Base-by-base conservation (phyloP, 2,888 invertebrate species). In the Agrotis ipsilon region DNA sequence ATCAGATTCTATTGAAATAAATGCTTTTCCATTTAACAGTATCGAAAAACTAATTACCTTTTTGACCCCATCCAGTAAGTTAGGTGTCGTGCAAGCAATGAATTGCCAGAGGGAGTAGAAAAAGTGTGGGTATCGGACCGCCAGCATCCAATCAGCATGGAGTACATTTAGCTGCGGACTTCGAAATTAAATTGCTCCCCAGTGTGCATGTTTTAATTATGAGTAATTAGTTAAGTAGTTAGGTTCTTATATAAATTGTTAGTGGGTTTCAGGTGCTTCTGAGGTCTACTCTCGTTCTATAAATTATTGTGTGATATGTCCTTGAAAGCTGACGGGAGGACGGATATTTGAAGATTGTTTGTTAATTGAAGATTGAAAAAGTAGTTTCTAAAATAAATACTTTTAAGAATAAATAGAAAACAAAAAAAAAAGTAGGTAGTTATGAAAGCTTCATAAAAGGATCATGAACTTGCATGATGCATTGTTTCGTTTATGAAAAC, bases 21-120 rank as follows among this genome's bases (percentile, higher is more conserved):
- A 55, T 21, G 18, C 27, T 58, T 32, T 54, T 45, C 21, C 27
- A 57, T 49, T 45, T 24, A 55, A 52, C 73, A 55, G 54, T 82
- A 55, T 65, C 75, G 65, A 80, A 67, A 78, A 82, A 85, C 83
- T 83, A 84, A 88, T 87, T 86, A 81, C 68, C 72, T 79, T 76
- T 83, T 84, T 82, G 83, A 81, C 81, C 84, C 82, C 80, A 48
- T 80, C 70, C 70, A 80, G 78, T 84, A 85, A 87, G 84, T 86
- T 80, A 76, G 72, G 75, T 82, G 81, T 82, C 81, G 77, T 71
- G 77, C 65, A 80, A 80, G 76, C 75, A 82, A 81, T 84, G 72
- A 80, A 85, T 87, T 82, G 80, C 84, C 78, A 74, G 62, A 55
- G 85, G 75, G 75, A 80, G 51, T 45, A 73, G 78, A 83, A 85